phyloP scores from a whole-genome alignment of 2,888 invertebrate species.

The Erebia ligea region DNA sequence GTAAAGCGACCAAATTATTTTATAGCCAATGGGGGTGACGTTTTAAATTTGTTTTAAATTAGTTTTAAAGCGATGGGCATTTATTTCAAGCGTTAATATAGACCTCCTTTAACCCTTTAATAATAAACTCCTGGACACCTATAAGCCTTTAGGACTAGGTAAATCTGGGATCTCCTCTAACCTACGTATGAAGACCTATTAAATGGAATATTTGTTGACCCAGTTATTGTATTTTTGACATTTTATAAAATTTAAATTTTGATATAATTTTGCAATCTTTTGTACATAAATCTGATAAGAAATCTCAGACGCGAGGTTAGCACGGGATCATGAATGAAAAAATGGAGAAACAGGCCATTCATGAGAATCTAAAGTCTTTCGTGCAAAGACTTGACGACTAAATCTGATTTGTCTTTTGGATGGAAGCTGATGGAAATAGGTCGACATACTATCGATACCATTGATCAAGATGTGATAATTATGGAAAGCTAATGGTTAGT shows the following conservation, averaged over 20 bases:
- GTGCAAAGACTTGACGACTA: conserved; percentile 34
- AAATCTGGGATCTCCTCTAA: conserved; percentile 10
- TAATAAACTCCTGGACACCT: conserved; percentile 25
- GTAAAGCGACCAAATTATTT: conserved; percentile 60
- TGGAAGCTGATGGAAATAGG: conserved; percentile 35
- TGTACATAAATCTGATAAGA: not conserved
- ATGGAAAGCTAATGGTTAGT: conserved; percentile 45
- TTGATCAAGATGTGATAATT: conserved; percentile 31
- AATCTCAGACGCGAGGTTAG: conserved; percentile 7
- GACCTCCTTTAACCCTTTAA: conserved; percentile 52
- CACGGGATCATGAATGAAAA: conserved; percentile 23
- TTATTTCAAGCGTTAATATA: conserved; percentile 60
- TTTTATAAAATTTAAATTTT: not conserved
- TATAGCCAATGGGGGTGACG: conserved; percentile 56
- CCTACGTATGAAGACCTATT: not conserved
- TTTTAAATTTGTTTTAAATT: conserved; percentile 52
- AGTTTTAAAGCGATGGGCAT: conserved; percentile 65
- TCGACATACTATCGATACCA: conserved; percentile 28
- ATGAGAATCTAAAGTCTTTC: conserved; percentile 27
- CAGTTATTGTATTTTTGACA: not conserved
- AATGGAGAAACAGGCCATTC: conserved; percentile 27
- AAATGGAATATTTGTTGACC: not conserved
- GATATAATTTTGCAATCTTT: not conserved
- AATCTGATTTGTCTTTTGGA: conserved; percentile 25
- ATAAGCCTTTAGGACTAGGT: conserved; percentile 10